Conservation (phyloP, 2,888 invertebrate genomes). For the Agrotis clavis region DNA sequence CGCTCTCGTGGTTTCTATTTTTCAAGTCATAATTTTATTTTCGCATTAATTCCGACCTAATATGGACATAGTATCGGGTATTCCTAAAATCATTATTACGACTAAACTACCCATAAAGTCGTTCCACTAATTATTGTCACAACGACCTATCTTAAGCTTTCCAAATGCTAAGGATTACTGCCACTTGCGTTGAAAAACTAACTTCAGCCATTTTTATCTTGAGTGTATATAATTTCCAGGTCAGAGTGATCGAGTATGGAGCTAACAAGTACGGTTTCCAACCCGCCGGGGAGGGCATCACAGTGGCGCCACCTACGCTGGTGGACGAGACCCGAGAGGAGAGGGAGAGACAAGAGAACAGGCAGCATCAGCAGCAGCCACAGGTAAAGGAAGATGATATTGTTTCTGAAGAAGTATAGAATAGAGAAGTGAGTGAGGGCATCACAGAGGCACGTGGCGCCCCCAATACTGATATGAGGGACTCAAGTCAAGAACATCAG, state of each 20-base stretch:
- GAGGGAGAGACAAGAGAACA: conserved; percentile 36
- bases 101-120: too few species aligned
- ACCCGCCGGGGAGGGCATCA: conserved; percentile 96
- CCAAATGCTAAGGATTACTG: background rate
- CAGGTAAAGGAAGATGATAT: conserved; percentile 24
- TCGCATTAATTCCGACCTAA: too few species aligned
- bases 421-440: too few species aligned
- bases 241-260: conserved; percentile 96
- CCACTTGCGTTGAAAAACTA: background rate
- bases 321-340: conserved; percentile 89
- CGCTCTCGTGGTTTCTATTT: too few species aligned
- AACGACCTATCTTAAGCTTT: background rate
- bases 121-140: background rate
- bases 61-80: too few species aligned
- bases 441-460: too few species aligned
- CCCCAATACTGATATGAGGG: too few species aligned
- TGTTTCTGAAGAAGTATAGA: too few species aligned
- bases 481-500: too few species aligned
- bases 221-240: conserved; percentile 69
- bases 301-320: conserved; percentile 93
- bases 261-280: conserved; percentile 97
- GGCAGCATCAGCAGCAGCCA: conserved; percentile 48
- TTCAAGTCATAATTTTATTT: too few species aligned
- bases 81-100: too few species aligned
- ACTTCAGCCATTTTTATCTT: background rate